These are phyloP conservation scores for Charina bottae DNA, from an alignment of 2,113 vertebrate species.

Conservation along the genomic window DNA sequence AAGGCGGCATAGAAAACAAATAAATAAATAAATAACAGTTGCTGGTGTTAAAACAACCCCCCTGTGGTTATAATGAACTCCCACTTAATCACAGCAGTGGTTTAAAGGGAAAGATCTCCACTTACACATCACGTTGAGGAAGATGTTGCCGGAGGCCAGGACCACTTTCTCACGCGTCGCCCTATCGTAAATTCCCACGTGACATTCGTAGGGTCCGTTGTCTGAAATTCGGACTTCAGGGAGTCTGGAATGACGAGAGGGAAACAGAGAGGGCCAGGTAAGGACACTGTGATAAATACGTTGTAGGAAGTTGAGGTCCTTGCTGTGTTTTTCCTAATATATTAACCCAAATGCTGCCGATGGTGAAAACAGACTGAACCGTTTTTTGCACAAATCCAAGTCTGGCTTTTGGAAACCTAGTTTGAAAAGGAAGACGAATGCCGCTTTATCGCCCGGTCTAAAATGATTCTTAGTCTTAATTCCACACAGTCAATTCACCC, in stretches of 20 bases:
- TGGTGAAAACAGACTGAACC: no score
- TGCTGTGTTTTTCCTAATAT: not conserved
- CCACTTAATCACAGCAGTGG: not conserved
- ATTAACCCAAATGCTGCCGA: not conserved
- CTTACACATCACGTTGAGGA: constrained; percentile 92
- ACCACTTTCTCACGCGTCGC: constrained; percentile 87
- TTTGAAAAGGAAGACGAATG: no score
- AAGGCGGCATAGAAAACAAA: no score
- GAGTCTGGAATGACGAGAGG: constrained; percentile 73
- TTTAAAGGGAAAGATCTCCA: not conserved
- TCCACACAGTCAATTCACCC: not conserved
- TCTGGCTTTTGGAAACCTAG: not conserved
- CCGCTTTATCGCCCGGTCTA: not conserved
- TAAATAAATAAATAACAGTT: no score
- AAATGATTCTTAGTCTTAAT: not conserved
- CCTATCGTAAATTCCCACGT: constrained; percentile 90
- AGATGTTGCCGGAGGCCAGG: constrained; percentile 85
- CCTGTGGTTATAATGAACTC: not conserved
- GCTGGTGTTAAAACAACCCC: not conserved
- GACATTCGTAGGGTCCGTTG: constrained; percentile 91
- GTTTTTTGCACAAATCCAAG: not conserved
- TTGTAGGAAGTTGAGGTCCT: not conserved
- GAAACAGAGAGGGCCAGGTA: not conserved
- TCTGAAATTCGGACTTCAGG: constrained; percentile 92
- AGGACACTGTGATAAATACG: not conserved